A percentile compares a stretch with the other conserved stretches of the same genome.
These are phyloP conservation scores for Pseudomugil tenellus DNA, from an alignment of 2,797 vertebrate genomes.

Conservation along the genomic window DNA sequence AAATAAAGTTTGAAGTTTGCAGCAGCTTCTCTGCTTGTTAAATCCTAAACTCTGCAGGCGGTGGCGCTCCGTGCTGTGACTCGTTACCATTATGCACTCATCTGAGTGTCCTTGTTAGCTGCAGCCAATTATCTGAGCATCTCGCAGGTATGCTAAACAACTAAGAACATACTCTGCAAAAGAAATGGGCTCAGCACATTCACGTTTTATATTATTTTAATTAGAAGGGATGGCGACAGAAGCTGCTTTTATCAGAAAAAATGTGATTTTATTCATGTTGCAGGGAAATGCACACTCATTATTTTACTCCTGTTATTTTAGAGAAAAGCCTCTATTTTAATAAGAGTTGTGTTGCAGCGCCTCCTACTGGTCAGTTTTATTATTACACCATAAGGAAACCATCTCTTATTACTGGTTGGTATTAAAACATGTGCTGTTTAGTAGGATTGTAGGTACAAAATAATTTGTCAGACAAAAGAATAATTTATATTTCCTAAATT, in stretches of 20 bases:
- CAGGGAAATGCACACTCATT: too few species aligned
- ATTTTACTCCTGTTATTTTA: background rate
- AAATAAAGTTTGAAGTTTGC: too few species aligned
- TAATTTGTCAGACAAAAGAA: too few species aligned
- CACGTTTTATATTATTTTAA: background rate
- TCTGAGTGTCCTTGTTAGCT: slow-evolving; percentile 18
- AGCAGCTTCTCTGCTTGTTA: slow-evolving; percentile 33
- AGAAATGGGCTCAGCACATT: slow-evolving; percentile 12
- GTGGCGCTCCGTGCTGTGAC: background rate
- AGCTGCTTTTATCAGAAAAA: background rate
- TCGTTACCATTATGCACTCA: slow-evolving; percentile 21
- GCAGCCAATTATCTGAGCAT: slow-evolving; percentile 39
- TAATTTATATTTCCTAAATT: too few species aligned
- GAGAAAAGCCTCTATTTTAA: background rate
- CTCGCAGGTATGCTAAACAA: slow-evolving; percentile 20
- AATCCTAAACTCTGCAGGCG: slow-evolving; percentile 1
- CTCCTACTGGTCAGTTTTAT: slow-evolving; percentile 11
- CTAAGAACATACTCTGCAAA: background rate
- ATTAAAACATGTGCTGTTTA: too few species aligned
- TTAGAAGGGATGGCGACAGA: background rate
- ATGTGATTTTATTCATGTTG: background rate
- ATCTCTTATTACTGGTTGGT: too few species aligned
- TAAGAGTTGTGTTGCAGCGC: slow-evolving; percentile 24
- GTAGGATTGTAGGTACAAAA: too few species aligned
- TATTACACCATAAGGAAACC: background rate